Base-by-base conservation (phyloP, 2,888 invertebrate species). In the Xanthia togata region DNA sequence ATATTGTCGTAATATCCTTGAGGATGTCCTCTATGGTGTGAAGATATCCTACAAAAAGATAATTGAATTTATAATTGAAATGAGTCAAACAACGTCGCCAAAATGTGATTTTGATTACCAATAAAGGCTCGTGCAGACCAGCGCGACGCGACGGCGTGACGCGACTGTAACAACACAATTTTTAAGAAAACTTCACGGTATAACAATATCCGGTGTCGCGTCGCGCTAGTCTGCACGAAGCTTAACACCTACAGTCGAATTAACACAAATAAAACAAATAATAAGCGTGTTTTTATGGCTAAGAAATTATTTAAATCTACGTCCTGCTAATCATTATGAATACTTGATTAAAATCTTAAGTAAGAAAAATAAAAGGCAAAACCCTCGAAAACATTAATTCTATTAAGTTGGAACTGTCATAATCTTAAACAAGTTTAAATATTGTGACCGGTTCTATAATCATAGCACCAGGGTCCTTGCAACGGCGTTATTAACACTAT, bases 401-500 rank as follows among this genome's bases (percentile, higher is more conserved):
- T 68, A 88, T 81, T 78, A 41, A 77, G 73, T 76, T 79, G 76
- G 59, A 69, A 59, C 53, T 76, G 62, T 79, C 69, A 86, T 87
- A 81, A 80, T 73, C 81, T 47, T 82, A 87, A 88, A 92, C 92
- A 89, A 86, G 89, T 89, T 91, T 87, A 73, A 88, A 91, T 87
- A 89, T 88, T 85, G 78, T 89, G 88, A 89, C 90, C 89, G 90
- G 90, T 91, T 90, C 72, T 78, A 81, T 82, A 82, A 79, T 83
- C 86, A 86, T 87, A 88, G 87, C 84, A 84, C 86, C 90, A 84
- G 89, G 89, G 86, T 86, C 82, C 86, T 81, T 86, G 73, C 78
- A 78, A 78, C 76, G 12, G 85, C 88, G 87, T 91, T 92, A 93
- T 91, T 89, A 90, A 89, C 88, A 88, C 91, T 88, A 93, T 93